These are phyloP conservation scores for Rhagonycha fulva DNA, from an alignment of 2,888 invertebrate genomes.

Conservation along the genomic window DNA sequence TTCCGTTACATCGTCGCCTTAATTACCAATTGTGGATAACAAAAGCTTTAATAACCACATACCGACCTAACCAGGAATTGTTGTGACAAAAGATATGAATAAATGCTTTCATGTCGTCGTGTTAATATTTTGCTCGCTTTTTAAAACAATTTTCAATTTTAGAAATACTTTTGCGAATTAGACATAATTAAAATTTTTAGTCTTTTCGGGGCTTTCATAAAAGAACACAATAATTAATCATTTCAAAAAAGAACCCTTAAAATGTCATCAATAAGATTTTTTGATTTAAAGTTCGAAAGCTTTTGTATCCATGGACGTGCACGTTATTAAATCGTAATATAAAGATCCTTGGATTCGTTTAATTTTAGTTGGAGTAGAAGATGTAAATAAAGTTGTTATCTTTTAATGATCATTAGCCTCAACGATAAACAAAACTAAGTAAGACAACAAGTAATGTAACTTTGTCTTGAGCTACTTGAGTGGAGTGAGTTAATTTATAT, in stretches of 20 bases:
- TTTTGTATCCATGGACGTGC: not conserved
- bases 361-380: not conserved
- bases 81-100: slow-evolving; percentile 31
- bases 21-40: slow-evolving; percentile 44
- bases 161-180: slow-evolving; percentile 16
- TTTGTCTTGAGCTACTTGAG: no score
- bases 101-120: slow-evolving; percentile 27
- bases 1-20: slow-evolving; percentile 41
- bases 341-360: not conserved
- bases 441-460: no score
- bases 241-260: not conserved
- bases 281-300: not conserved
- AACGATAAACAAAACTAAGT: no score
- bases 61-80: slow-evolving; percentile 32
- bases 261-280: not conserved
- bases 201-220: not conserved
- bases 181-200: slow-evolving; percentile 1
- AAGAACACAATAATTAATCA: not conserved
- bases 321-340: not conserved
- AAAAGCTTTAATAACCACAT: slow-evolving; percentile 48
- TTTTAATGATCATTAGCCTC: no score
- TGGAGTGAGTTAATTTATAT: no score
- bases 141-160: slow-evolving; percentile 6
- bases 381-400: no score
- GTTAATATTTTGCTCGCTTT: slow-evolving; percentile 17